phyloP scores from a whole-genome alignment of 2,888 invertebrate genomes.

The Synergus gifuensis region DNA sequence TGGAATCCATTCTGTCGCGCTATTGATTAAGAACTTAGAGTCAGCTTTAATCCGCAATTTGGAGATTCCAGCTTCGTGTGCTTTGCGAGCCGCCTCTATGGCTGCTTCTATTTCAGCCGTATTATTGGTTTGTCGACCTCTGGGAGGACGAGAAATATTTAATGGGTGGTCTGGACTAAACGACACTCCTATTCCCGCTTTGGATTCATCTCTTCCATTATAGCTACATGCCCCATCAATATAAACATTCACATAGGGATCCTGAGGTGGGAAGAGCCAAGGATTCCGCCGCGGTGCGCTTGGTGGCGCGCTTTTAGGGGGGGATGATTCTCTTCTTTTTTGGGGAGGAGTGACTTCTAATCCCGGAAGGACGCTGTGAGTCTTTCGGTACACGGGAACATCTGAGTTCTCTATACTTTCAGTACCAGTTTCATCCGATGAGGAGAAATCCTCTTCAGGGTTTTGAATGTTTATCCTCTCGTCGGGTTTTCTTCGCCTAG shows the following conservation, averaged over 20 bases:
- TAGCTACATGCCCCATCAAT: slow-evolving; percentile 94
- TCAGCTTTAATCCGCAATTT: slow-evolving; percentile 91
- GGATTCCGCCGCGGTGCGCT: too few relatives aligned
- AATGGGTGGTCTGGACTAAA: slow-evolving; percentile 87
- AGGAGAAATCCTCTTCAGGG: too few relatives aligned
- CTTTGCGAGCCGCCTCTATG: slow-evolving; percentile 86
- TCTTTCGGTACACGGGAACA: too few relatives aligned
- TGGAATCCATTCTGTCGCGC: slow-evolving; percentile 90
- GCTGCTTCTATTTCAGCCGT: slow-evolving; percentile 96
- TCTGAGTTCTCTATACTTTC: too few relatives aligned
- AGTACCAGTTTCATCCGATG: too few relatives aligned
- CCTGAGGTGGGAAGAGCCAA: slow-evolving; percentile 54
- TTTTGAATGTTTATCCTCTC: too few relatives aligned
- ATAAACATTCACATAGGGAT: slow-evolving; percentile 83
- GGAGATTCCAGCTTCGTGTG: slow-evolving; percentile 81
- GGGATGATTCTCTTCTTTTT: not conserved
- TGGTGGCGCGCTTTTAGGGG: too few relatives aligned
- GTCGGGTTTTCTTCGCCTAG: too few relatives aligned
- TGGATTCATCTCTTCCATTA: slow-evolving; percentile 86
- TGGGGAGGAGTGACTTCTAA: too few relatives aligned
- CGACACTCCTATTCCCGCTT: slow-evolving; percentile 93
- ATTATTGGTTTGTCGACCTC: slow-evolving; percentile 93
- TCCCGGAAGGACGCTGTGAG: too few relatives aligned
- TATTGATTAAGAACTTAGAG: slow-evolving; percentile 90
- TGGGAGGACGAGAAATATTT: slow-evolving; percentile 88